These are phyloP conservation scores for Phymanthus crucifer DNA, from an alignment of 92 coral and sea anemone genomes.

Conservation along the genomic window DNA sequence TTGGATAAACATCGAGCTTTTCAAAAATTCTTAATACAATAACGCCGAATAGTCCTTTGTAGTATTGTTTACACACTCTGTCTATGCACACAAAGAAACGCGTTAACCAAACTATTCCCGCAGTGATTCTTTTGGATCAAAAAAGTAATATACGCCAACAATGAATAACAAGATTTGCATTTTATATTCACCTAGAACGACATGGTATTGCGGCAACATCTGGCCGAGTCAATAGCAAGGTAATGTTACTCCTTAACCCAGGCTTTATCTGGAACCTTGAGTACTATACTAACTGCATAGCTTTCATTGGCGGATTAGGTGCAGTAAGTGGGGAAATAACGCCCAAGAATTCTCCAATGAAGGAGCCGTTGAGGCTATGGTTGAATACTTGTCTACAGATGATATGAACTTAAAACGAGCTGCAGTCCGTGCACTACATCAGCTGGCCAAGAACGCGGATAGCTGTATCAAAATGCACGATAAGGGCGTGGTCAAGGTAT, in stretches of 20 bases:
- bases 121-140: too few relatives aligned
- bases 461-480: conserved; percentile 89
- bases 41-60: too few relatives aligned
- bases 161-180: neutral
- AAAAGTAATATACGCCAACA: too few relatives aligned
- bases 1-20: too few relatives aligned
- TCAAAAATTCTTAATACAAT: too few relatives aligned
- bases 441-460: conserved; percentile 73
- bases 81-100: too few relatives aligned
- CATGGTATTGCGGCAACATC: conserved; percentile 55
- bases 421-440: conserved; percentile 87
- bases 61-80: too few relatives aligned
- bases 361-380: conserved; percentile 87
- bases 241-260: conserved; percentile 6
- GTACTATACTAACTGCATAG: neutral
- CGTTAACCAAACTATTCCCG: too few relatives aligned
- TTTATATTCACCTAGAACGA: conserved; percentile 43
- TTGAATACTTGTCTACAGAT: conserved; percentile 72
- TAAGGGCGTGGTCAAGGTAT: conserved; percentile 88
- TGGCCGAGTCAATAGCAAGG: conserved; percentile 86
- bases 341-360: conserved; percentile 74
- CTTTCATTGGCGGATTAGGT: conserved; percentile 34
- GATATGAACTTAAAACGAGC: conserved; percentile 80
- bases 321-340: conserved; percentile 84
- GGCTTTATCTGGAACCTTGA: too few relatives aligned